phyloP scores from a whole-genome alignment of 2,888 invertebrate genomes.

The Tinea trinotella region DNA sequence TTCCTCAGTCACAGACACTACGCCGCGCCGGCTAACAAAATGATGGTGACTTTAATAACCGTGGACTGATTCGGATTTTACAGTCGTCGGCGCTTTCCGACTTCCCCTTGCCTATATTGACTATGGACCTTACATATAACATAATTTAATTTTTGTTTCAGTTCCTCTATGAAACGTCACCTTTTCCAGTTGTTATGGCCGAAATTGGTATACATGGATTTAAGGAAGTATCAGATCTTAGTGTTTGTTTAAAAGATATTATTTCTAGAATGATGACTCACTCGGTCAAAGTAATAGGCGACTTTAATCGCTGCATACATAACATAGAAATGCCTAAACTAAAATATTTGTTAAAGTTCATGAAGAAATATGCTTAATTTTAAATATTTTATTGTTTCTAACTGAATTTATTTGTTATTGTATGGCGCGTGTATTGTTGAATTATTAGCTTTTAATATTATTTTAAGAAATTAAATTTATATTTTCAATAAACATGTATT shows the following conservation, averaged over 20 bases:
- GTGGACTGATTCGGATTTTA: too few relatives aligned
- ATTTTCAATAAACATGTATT: too few relatives aligned
- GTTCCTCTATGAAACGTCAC: conserved; percentile 65
- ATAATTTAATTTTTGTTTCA: conserved; percentile 31
- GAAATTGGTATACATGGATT: conserved; percentile 65
- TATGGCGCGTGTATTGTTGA: too few relatives aligned
- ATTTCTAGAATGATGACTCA: conserved; percentile 67
- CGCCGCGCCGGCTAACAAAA: too few relatives aligned
- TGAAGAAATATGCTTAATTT: conserved; percentile 61
- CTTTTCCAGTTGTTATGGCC: conserved; percentile 64
- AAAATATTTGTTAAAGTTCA: conserved; percentile 60
- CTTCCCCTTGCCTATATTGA: too few relatives aligned
- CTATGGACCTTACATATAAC: neutral
- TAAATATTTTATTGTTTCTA: neutral
- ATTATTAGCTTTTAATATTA: too few relatives aligned
- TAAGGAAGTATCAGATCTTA: conserved; percentile 63
- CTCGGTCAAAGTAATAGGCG: conserved; percentile 63
- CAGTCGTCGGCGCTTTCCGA: too few relatives aligned
- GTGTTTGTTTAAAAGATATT: conserved; percentile 62
- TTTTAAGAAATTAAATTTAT: too few relatives aligned
- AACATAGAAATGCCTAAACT: conserved; percentile 67
- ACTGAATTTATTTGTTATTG: too few relatives aligned
- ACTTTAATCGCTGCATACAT: conserved; percentile 64
- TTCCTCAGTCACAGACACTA: too few relatives aligned
- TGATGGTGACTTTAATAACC: too few relatives aligned